phyloP scores from a whole-genome alignment of 2,888 invertebrate genomes.

The Pandemis corylana region DNA sequence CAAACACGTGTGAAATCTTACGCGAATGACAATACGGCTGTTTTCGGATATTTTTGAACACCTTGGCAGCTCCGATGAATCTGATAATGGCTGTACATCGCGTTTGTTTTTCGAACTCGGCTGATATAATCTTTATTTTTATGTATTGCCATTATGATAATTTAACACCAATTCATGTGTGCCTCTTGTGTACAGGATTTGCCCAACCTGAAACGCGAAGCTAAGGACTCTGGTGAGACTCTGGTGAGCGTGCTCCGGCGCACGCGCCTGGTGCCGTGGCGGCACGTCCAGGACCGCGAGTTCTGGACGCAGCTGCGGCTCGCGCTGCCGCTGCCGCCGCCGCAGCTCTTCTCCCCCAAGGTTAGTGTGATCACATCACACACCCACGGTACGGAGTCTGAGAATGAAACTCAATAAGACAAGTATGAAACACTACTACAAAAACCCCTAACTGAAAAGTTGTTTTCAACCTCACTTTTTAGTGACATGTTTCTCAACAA shows the following conservation, averaged over 20 bases:
- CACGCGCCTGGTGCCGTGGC: conserved; percentile 82
- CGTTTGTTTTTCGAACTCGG: no score
- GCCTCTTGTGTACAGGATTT: conserved; percentile 79
- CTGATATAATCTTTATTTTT: background rate
- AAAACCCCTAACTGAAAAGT: background rate
- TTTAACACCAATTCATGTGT: background rate
- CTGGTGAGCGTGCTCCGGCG: conserved; percentile 74
- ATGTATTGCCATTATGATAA: background rate
- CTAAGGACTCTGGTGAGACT: conserved; percentile 82
- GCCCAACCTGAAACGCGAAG: conserved; percentile 81
- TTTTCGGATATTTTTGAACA: no score
- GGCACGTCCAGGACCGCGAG: conserved; percentile 81
- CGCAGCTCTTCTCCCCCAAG: conserved; percentile 46
- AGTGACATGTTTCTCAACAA: background rate
- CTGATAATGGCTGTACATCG: no score
- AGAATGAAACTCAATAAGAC: background rate
- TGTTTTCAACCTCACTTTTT: background rate
- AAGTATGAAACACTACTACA: background rate
- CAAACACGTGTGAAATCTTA: no score
- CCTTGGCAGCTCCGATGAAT: no score
- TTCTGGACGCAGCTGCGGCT: conserved; percentile 88
- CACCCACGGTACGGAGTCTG: background rate
- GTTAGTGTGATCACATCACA: background rate
- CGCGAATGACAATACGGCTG: no score
- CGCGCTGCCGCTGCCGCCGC: conserved; percentile 84